These are phyloP conservation scores for Chlamydotis undulata DNA, from an alignment of 2,113 vertebrate species.

Conservation along the genomic window DNA sequence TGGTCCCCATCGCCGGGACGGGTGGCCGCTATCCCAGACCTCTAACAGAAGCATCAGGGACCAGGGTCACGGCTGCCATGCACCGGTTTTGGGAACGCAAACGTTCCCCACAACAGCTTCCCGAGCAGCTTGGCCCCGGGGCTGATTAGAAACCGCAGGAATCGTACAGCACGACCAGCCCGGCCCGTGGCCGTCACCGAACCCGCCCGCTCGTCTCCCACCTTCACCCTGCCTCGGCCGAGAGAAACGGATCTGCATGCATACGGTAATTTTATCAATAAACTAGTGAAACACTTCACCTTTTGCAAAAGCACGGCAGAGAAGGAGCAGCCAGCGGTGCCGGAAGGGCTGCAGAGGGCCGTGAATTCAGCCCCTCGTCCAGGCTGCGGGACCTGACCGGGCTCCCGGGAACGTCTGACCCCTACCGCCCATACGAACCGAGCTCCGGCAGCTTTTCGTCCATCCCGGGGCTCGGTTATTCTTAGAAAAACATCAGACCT, in stretches of 20 bases:
- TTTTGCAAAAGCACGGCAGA: neutral
- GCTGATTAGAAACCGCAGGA: neutral
- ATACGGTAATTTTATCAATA: neutral
- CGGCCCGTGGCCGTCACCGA: neutral
- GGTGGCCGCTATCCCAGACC: neutral
- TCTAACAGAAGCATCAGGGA: neutral
- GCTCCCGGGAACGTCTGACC: neutral
- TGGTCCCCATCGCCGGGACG: fast-evolving
- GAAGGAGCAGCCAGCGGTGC: neutral
- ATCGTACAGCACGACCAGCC: fast-evolving
- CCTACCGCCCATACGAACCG: neutral
- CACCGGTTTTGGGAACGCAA: fast-evolving
- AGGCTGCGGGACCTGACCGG: fast-evolving
- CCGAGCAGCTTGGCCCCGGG: neutral
- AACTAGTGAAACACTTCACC: neutral
- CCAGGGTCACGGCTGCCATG: fast-evolving
- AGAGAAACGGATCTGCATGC: neutral
- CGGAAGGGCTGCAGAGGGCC: neutral
- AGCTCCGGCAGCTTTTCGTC: neutral
- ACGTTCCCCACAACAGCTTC: too few relatives aligned
- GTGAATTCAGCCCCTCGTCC: fast-evolving
- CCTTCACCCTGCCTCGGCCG: neutral
- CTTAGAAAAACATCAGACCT: neutral
- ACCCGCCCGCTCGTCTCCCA: neutral
- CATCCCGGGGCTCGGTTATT: neutral